phyloP scores from a whole-genome alignment of 2,113 vertebrate genomes.

The Ceyx cyanopectus region DNA sequence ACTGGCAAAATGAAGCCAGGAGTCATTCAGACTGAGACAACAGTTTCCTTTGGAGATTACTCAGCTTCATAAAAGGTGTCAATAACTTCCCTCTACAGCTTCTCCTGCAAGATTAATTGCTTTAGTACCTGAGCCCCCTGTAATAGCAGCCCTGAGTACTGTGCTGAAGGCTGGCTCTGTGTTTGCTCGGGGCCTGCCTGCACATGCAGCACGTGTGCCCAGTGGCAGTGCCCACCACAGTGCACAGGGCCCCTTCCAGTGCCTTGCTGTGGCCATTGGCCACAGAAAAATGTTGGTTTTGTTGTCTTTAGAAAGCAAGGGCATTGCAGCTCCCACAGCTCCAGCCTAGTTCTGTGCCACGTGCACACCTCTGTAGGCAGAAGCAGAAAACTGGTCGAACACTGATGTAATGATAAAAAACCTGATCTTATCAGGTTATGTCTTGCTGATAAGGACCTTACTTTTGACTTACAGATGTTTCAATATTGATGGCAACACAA shows the following conservation, averaged over 20 bases:
- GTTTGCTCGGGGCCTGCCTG: fast-evolving
- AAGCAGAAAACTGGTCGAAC: background rate
- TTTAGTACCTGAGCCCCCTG: background rate
- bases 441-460: slow-evolving; percentile 37
- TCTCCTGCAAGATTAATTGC: background rate
- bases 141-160: background rate
- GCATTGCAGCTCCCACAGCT: fast-evolving
- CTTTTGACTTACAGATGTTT: slow-evolving; percentile 39
- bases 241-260: fast-evolving
- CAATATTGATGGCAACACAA: background rate
- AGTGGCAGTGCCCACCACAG: fast-evolving
- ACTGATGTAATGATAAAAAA: background rate
- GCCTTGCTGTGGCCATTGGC: fast-evolving
- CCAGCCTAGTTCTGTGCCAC: background rate
- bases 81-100: background rate
- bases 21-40: background rate
- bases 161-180: background rate
- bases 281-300: no score
- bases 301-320: background rate
- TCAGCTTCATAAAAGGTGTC: fast-evolving
- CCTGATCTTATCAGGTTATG: background rate
- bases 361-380: background rate
- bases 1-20: background rate
- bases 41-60: background rate
- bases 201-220: no score